Conservation (phyloP, 53 echinoderm and acorn worm genomes). For the Hippasteria phrygiana region DNA sequence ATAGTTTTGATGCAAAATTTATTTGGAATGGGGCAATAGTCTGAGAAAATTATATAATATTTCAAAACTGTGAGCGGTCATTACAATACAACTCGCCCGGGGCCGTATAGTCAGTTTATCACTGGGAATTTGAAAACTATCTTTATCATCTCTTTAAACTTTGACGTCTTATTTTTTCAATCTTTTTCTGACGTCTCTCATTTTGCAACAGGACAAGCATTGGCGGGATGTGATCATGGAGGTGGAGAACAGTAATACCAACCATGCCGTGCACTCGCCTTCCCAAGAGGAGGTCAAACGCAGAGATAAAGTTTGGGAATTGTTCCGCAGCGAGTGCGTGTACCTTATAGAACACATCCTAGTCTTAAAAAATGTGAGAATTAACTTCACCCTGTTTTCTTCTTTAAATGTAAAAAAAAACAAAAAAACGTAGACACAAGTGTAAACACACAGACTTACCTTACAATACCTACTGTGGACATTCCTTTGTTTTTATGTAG, state of each 20-base stretch:
- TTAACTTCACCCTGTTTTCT: background rate
- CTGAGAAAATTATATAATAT: too few relatives aligned
- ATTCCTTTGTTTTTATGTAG: too few relatives aligned
- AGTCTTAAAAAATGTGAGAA: slow-evolving; percentile 90
- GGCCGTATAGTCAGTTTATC: too few relatives aligned
- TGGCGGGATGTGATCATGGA: slow-evolving; percentile 71
- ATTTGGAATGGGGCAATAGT: too few relatives aligned
- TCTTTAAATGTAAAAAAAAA: too few relatives aligned
- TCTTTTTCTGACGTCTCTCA: background rate
- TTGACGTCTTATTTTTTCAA: background rate
- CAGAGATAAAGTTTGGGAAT: slow-evolving; percentile 95
- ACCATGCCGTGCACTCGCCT: slow-evolving; percentile 21
- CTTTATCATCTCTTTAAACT: background rate
- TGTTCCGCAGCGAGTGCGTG: slow-evolving; percentile 93
- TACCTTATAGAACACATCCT: slow-evolving; percentile 92
- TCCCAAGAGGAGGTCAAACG: slow-evolving; percentile 75
- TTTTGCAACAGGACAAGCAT: slow-evolving; percentile 69
- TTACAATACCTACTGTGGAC: too few relatives aligned
- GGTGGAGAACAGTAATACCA: slow-evolving; percentile 28
- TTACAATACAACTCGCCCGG: too few relatives aligned
- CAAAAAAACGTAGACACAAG: too few relatives aligned
- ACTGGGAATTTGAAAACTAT: background rate
- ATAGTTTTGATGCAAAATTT: too few relatives aligned
- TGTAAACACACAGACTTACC: too few relatives aligned
- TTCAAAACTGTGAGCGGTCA: too few relatives aligned